Evolutionary conservation across 1,140 invertebrate genomes (phyloP), one percentile per base, ranked within the genome.

Genomic region (Brachionus plicatilis): DNA sequence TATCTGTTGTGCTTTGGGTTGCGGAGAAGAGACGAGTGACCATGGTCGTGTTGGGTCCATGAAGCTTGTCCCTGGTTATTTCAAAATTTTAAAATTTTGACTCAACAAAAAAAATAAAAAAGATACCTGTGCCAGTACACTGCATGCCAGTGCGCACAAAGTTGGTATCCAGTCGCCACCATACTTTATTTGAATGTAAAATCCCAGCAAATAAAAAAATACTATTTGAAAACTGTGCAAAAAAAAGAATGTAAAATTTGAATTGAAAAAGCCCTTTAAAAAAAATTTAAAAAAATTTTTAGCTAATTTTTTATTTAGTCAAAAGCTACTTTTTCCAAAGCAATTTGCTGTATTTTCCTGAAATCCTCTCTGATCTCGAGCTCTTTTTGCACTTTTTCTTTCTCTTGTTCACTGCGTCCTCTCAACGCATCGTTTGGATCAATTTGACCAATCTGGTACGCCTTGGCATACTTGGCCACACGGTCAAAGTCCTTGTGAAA

Each of bases 1-100:
- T 87, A 83, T 79, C 88, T 88, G 70, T 89, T 89, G 9, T 88
- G 37, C 56, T 85, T 87, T 50, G 85, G 86, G 72, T 86, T 88
- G 9, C 84, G 85, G 53, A 90, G 89, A 7, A 90, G 88, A 24
- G 88, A 88, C 65, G 88, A 86, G 85, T 90, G 89, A 11, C 89
- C 89, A 86, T 88, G 89, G 80, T 90, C 89, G 86, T 90, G 89
- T 80, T 90, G 89, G 9, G 87, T 86, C 89, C 89, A 90, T 0
- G 89, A 89, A 43, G 88, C 87, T 82, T 90, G 89, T 14, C 87
- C 87, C 89, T 90, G n/a, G 17, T 27, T 24, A 65, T 7, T 24
- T 33, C 14, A 33, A 29, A 27, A 68, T 14, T 68, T 68, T 41
- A 68, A 68, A 37, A 37, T 68, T 68, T 68, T 27, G 56, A 65